These are phyloP conservation scores for Anoncus sp. DNA, from an alignment of 2,888 invertebrate genomes.

Conservation along the genomic window DNA sequence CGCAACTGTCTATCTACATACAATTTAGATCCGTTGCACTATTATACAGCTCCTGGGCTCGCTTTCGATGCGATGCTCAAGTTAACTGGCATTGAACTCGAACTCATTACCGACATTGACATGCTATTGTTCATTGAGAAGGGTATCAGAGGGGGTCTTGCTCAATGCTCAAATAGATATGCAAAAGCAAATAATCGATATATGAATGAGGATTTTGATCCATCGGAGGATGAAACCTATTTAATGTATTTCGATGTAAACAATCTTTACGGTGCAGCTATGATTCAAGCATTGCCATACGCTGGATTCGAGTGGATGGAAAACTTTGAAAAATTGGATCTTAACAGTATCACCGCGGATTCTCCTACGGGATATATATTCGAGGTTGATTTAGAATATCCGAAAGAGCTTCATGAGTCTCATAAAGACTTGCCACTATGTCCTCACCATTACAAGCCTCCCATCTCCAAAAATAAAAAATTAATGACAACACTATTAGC, in stretches of 20 bases:
- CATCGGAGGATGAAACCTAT: constrained; percentile 64
- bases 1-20: neutral
- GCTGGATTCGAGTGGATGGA: neutral
- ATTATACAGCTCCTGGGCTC: constrained; percentile 52
- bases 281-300: neutral
- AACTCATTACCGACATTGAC: constrained; percentile 21
- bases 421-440: neutral
- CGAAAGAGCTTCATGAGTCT: neutral
- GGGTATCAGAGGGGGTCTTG: constrained; percentile 56
- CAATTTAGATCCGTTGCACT: neutral
- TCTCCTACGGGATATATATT: neutral
- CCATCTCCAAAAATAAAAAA: no score
- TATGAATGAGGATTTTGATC: constrained; percentile 37
- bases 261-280: constrained; percentile 75
- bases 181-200: constrained; percentile 46
- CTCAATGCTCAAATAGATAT: constrained; percentile 43
- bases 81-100: constrained; percentile 24
- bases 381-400: constrained; percentile 7
- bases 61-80: constrained; percentile 62
- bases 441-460: neutral
- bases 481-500: no score
- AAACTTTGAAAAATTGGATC: neutral
- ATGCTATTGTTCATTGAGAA: constrained; percentile 53
- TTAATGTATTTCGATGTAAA: constrained; percentile 77
- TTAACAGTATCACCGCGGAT: neutral